Conservation (phyloP, 2,113 vertebrate species). For the Triplophysa rosa region DNA sequence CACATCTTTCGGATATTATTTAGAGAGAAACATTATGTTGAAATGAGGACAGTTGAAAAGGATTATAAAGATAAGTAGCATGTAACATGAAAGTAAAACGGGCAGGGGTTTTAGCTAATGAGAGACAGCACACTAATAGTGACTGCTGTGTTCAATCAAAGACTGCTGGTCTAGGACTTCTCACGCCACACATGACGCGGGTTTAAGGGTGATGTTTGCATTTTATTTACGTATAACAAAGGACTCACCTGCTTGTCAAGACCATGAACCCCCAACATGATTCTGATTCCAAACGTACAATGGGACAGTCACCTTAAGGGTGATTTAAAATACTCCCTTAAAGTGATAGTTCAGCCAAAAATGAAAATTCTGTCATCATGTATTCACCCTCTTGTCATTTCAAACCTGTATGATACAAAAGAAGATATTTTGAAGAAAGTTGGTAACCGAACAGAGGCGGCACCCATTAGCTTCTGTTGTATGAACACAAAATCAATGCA, state of each 20-base stretch:
- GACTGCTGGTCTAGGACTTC: background rate
- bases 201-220: background rate
- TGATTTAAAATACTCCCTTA: no score
- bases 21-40: background rate
- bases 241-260: background rate
- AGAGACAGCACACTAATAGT: constrained; percentile 21
- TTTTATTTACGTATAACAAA: background rate
- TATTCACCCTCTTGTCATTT: no score
- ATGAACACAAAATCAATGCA: no score
- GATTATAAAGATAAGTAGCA: constrained; percentile 18
- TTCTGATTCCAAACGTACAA: no score
- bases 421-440: no score
- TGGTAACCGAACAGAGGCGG: no score
- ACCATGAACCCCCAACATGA: no score
- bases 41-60: constrained; percentile 26
- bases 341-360: no score
- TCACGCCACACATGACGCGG: background rate
- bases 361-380: no score
- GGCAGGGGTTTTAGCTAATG: constrained; percentile 30
- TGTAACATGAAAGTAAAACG: constrained; percentile 8
- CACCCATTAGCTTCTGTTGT: no score
- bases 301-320: no score
- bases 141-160: constrained; percentile 25
- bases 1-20: background rate
- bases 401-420: no score